phyloP scores from a whole-genome alignment of 1,140 invertebrate species.

The Xylocopa sonorina region DNA sequence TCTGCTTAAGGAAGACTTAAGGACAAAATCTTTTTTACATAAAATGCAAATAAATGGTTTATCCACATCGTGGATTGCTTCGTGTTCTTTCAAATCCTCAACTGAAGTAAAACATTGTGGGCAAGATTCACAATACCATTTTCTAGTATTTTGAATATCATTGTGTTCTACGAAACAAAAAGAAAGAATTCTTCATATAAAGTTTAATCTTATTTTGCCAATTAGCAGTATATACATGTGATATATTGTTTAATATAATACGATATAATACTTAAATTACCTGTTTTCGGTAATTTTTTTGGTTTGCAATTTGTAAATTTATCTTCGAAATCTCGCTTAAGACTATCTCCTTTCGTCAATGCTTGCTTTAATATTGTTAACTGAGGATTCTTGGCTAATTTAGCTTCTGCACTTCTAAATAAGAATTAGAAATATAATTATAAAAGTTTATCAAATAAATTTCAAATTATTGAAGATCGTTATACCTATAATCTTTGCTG shows the following conservation, averaged over 20 bases:
- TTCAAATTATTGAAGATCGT: no score
- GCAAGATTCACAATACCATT: conserved; percentile 78
- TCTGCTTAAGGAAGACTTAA: conserved; percentile 78
- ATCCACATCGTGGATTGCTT: conserved; percentile 73
- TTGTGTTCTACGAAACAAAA: conserved; percentile 39
- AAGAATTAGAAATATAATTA: no score
- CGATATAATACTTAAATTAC: conserved; percentile 55
- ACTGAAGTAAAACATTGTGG: conserved; percentile 73
- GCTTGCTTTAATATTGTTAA: conserved; percentile 80
- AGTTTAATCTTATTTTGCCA: conserved; percentile 8
- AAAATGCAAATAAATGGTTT: conserved; percentile 79
- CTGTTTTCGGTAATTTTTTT: conserved; percentile 68
- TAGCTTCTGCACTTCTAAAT: conserved; percentile 75
- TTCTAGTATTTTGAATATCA: conserved; percentile 67
- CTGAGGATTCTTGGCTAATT: conserved; percentile 80
- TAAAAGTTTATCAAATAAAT: neutral
- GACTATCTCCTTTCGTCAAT: conserved; percentile 74
- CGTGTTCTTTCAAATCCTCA: conserved; percentile 76
- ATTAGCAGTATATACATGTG: neutral
- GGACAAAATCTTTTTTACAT: conserved; percentile 79
- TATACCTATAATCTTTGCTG: conserved; percentile 71
- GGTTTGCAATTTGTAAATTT: conserved; percentile 69
- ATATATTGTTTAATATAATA: neutral
- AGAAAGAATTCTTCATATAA: neutral
- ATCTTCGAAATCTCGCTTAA: conserved; percentile 74